Percentiles rank a stretch among this genome's conserved stretches.
phyloP scores from a whole-genome alignment of 2,888 invertebrate genomes.

The Dendrolimus houi region DNA sequence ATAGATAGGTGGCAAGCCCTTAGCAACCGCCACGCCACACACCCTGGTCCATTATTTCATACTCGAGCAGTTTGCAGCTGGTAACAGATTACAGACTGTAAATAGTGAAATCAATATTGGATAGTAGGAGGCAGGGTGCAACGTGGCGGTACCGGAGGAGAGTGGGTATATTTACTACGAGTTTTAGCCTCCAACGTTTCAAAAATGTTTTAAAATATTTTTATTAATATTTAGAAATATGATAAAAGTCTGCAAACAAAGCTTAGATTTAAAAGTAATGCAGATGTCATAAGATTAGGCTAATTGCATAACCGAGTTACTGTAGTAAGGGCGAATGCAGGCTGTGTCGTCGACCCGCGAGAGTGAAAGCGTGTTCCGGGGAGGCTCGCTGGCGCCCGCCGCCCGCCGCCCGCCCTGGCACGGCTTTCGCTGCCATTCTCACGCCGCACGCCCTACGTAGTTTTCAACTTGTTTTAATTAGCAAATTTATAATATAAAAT shows the following conservation, averaged over 20 bases:
- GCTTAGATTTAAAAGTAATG: no score
- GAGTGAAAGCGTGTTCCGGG: constrained; percentile 73
- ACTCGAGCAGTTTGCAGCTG: constrained; percentile 34
- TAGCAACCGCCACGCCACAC: neutral
- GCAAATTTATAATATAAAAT: constrained; percentile 16
- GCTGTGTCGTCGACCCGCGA: constrained; percentile 70
- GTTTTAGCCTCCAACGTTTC: no score
- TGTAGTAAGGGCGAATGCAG: constrained; percentile 54
- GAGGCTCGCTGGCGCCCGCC: constrained; percentile 39
- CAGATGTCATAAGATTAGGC: neutral
- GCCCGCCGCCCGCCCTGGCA: constrained; percentile 52
- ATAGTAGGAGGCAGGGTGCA: constrained; percentile 54
- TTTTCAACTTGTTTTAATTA: constrained; percentile 53
- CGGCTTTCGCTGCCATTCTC: constrained; percentile 71
- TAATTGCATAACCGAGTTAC: constrained; percentile 26
- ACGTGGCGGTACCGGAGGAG: constrained; percentile 24
- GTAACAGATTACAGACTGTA: constrained; percentile 60
- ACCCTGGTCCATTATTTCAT: constrained; percentile 23
- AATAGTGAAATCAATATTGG: constrained; percentile 72
- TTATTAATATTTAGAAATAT: no score
- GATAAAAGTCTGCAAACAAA: no score
- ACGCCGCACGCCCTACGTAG: constrained; percentile 55
- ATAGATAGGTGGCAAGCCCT: neutral
- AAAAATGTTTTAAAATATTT: no score
- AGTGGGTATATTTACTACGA: constrained; percentile 4